Conservation (phyloP, 2,888 invertebrate genomes). For the Adineta ricciae region DNA sequence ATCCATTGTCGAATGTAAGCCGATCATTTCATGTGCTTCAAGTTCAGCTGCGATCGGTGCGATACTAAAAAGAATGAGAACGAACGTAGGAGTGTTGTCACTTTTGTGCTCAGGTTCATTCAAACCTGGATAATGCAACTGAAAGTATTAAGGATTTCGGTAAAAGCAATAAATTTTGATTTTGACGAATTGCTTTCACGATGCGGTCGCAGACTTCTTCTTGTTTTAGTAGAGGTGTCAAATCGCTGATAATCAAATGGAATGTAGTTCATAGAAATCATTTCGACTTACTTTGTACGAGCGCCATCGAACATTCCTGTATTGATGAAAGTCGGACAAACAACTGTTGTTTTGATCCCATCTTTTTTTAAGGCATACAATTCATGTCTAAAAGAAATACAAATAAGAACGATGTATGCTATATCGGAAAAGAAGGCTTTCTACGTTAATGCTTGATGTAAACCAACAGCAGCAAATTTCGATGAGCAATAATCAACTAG, state of each 20-base stretch:
- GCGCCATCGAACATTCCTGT: conserved; percentile 87
- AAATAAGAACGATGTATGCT: too few relatives aligned
- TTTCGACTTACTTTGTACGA: not conserved
- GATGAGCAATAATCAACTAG: conserved; percentile 79
- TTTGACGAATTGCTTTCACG: not conserved
- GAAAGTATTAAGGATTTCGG: not conserved
- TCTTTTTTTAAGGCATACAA: conserved; percentile 43
- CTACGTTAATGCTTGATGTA: conserved; percentile 49
- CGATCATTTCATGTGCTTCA: not conserved
- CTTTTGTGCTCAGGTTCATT: too few relatives aligned
- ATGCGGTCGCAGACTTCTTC: not conserved
- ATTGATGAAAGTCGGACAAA: conserved; percentile 89
- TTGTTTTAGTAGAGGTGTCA: not conserved
- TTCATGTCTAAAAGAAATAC: not conserved
- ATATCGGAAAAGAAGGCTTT: too few relatives aligned
- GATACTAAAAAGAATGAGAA: too few relatives aligned
- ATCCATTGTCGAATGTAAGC: not conserved
- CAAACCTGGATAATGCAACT: not conserved
- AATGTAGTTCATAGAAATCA: not conserved
- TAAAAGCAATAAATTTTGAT: not conserved
- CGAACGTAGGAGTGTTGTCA: too few relatives aligned
- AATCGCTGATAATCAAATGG: too few relatives aligned
- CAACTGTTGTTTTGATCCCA: conserved; percentile 71
- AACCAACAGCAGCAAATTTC: conserved; percentile 84
- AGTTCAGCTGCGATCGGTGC: not conserved